These are phyloP conservation scores for Neoascia interrupta DNA, from an alignment of 2,888 invertebrate species.

Conservation along the genomic window DNA sequence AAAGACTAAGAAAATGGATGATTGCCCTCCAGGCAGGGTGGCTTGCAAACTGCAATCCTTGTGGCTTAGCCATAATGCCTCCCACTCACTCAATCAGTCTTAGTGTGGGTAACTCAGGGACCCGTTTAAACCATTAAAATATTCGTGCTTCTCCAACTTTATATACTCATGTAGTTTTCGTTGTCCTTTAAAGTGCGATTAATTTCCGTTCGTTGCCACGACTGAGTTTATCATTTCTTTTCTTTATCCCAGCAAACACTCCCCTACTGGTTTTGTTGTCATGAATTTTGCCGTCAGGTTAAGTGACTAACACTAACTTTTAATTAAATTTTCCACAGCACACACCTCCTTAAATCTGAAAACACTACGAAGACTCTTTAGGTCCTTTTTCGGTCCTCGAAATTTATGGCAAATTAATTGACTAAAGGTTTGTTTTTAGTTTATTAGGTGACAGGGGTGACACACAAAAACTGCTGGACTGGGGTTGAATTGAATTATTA, in stretches of 20 bases:
- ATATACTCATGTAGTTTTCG: slow-evolving; percentile 49
- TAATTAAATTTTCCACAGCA: slow-evolving; percentile 60
- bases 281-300: slow-evolving; percentile 46
- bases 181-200: slow-evolving; percentile 58
- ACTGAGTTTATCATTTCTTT: slow-evolving; percentile 14
- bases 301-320: slow-evolving; percentile 64
- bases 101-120: too few species aligned
- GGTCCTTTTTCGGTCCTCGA: slow-evolving; percentile 26
- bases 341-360: slow-evolving; percentile 17
- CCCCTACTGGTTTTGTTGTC: not conserved
- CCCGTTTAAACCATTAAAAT: slow-evolving; percentile 11
- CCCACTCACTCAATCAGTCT: slow-evolving; percentile 27
- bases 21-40: slow-evolving; percentile 20
- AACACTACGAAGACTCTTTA: too few species aligned
- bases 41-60: slow-evolving; percentile 17
- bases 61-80: not conserved
- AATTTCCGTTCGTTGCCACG: slow-evolving; percentile 63
- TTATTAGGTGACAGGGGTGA: slow-evolving; percentile 35
- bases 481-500: slow-evolving; percentile 20
- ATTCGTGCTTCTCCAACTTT: slow-evolving; percentile 29
- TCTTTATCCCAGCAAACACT: not conserved
- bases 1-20: slow-evolving; percentile 30
- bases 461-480: not conserved
- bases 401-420: slow-evolving; percentile 65
- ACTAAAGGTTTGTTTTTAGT: slow-evolving; percentile 62